A percentile compares a stretch with the other conserved stretches of the same genome.
Conservation (phyloP, 2,888 invertebrate genomes). For the Brenthis hecate region DNA sequence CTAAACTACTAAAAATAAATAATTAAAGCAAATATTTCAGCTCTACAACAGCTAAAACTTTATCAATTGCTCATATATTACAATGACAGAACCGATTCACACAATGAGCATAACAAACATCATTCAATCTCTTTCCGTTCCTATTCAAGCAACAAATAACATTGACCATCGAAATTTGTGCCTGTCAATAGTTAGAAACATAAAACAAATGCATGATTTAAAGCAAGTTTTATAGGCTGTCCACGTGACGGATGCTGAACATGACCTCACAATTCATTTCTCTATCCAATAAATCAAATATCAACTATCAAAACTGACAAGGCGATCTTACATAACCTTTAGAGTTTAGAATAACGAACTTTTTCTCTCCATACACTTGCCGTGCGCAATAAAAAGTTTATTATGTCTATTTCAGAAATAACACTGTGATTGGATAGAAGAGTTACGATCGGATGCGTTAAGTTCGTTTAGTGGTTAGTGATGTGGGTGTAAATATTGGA, state of each 20-base stretch:
- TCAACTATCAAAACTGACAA: constrained; percentile 74
- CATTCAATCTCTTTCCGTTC: constrained; percentile 22
- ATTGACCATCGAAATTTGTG: constrained; percentile 33
- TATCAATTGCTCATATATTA: neutral
- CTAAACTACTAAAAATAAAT: too few species aligned
- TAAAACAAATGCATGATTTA: constrained; percentile 60
- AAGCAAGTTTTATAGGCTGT: constrained; percentile 67
- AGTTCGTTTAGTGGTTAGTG: constrained; percentile 34
- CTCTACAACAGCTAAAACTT: too few species aligned
- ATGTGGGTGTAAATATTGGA: constrained; percentile 16
- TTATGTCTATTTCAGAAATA: constrained; percentile 75
- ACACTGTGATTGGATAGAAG: constrained; percentile 69
- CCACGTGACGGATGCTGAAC: constrained; percentile 69
- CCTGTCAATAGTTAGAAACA: constrained; percentile 58
- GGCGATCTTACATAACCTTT: constrained; percentile 66
- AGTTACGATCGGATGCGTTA: constrained; percentile 45
- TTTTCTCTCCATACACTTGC: constrained; percentile 63
- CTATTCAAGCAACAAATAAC: constrained; percentile 28
- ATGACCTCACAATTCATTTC: constrained; percentile 74
- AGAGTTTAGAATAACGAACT: constrained; percentile 49
- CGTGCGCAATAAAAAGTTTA: constrained; percentile 76
- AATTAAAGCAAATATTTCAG: too few species aligned
- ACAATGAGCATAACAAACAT: constrained; percentile 15
- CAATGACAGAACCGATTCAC: constrained; percentile 6
- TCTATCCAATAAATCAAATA: constrained; percentile 71